Evolutionary conservation across 2,888 invertebrate genomes (phyloP), one percentile per base, ranked within the genome.

Genomic region (Nowickia ferox): DNA sequence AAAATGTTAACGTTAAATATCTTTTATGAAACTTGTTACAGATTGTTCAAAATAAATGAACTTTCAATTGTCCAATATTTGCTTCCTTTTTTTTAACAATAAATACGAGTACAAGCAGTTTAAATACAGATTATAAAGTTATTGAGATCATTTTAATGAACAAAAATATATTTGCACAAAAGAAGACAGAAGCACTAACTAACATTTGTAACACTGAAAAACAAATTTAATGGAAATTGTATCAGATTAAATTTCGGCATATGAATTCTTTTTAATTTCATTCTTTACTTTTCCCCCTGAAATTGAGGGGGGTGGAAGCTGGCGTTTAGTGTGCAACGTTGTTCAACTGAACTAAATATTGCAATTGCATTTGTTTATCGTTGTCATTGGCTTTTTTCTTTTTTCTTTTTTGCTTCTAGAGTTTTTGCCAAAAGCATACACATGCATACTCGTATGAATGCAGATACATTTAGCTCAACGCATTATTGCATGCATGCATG

Each of bases 31-130:
- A 65, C 30, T 30, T 69, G 19, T 53, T 22, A 40, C 46, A 74
- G 66, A 79, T 83, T 76, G 72, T 83, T 53, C 19, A 42, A 61
- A 78, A 72, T 68, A 71, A 83, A 79, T 79, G 65, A 76, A 77
- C 66, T 77, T 66, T 51, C 61, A 48, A 77, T 81, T 77, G 68
- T 84, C 53, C 59, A 68, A 68, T 63, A 74, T 66, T 55, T 59
- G 22, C n/a, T 65, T 66, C 48, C 65, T 65, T 82, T 13, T 48
- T 30, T 63, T 44, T 40, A 72, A 80, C 4, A 63, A 79, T 44
- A 79, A 53, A 75, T 51, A 22, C n/a, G n/a, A 77, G 68, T 44
- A 13, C 30, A 30, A 1, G 30, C 57, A 40, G 11, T 10, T 40
- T 72, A 72, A 40, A 17, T 30, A 40, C 53, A 55, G 22, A 63